Base-by-base conservation (phyloP, 2,113 vertebrate species). In the Silurus meridionalis region DNA sequence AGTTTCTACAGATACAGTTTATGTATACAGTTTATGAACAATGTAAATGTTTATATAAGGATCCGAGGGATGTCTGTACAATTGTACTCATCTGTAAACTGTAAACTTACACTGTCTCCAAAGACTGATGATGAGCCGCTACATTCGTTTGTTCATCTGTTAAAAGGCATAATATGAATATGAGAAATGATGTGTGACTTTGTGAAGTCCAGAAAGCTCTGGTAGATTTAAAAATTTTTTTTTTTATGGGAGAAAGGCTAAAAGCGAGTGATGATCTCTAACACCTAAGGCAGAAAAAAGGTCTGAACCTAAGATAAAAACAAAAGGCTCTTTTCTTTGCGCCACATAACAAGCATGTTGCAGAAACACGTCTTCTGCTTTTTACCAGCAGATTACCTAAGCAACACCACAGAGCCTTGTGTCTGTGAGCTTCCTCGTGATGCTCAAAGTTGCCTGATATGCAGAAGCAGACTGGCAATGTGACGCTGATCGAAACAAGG, bases 201-300 rank as follows among this genome's bases (percentile, higher is more conserved):
- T 8, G 28, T 50, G 14, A 15, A 85, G 46, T 28, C 11, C 50
- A 80, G 2, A 53, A 19, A n/a, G 4, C 9, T 37, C 55, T 2
- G 9, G n/a, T 13, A 21, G 2, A 11, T 80, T n/a, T n/a, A n/a
- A n/a, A n/a, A n/a, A n/a, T 37, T 75, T 71, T n/a, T 53, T 23
- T 9, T 19, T 58, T 8, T 37, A 37, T 37, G 37, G 37, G 37
- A 37, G 37, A 37, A 37, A 37, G 37, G 37, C 37, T 37, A 37
- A 37, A 37, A 37, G 37, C 37, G 37, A 37, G 37, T 37, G 1
- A 37, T 71, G 77, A 60, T n/a, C 11, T 60, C 55, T 14, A 89
- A 89, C 91, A 93, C 93, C 91, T 92, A 79, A 88, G 90, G 92
- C 91, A 84, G 25, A 67, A 84, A 88, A 89, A 91, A 88, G 89